Evolutionary conservation across 2,888 invertebrate genomes (phyloP), one percentile per base, ranked within the genome.

Genomic region (Camptogramma bilineatum): DNA sequence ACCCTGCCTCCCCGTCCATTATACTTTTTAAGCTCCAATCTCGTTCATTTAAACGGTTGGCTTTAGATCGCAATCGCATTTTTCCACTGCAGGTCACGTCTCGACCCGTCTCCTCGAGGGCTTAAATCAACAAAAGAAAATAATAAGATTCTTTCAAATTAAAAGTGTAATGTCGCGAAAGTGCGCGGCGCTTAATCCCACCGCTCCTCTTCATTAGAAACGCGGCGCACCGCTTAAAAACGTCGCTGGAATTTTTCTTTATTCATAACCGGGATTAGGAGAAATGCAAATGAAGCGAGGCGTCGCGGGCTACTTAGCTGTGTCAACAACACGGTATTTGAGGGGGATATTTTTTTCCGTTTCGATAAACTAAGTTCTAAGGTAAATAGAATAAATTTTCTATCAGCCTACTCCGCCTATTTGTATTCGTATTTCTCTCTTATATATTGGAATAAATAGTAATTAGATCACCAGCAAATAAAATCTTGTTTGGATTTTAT

Each of bases 11-110:
- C 85, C 83, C 88, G 93, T 93, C 94, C 94, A 95, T 95, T 95
- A 95, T 95, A 95, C 95, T 95, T 95, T 95, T 95, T 95, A 95
- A 95, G 95, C 95, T 91, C 94, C 95, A 94, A 95, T 95, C 95
- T 95, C 94, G 93, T 94, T 94, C 95, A 94, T 94, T 94, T 95
- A 94, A 94, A 94, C 94, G 94, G 94, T 94, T 95, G 94, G 95
- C 94, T 95, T 95, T 94, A 94, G 94, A 94, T 94, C 91, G 91
- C 94, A 95, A 95, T 95, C 94, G 94, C 95, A 95, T 94, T 95
- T 95, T 95, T 95, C 95, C 94, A 94, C 93, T 93, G 94, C 94
- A 94, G 91, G 94, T 95, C 95, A 95, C 95, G 95, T 95, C 95
- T 89, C 91, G 93, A 86, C 86, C 87, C 89, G 93, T 93, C 94